phyloP scores from a whole-genome alignment of 2,888 invertebrate genomes.

The Linnaemya tessellans region DNA sequence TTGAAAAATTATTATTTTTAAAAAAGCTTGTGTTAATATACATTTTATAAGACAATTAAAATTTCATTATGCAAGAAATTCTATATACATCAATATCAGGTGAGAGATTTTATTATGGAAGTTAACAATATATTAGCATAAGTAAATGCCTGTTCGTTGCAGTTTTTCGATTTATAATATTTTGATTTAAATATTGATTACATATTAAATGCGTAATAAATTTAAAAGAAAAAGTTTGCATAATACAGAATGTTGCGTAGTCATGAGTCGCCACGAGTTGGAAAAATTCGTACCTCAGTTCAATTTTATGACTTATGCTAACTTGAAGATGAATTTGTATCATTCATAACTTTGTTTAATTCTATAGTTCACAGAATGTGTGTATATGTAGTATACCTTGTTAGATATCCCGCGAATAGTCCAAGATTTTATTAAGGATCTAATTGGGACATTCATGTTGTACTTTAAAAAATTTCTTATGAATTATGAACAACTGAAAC shows the following conservation, averaged over 20 bases:
- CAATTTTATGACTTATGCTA: too few relatives aligned
- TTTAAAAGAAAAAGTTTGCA: too few relatives aligned
- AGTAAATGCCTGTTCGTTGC: neutral
- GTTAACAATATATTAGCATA: neutral
- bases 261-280: too few relatives aligned
- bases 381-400: conserved; percentile 24
- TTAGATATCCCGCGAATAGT: neutral
- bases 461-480: conserved; percentile 40
- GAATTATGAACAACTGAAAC: conserved; percentile 42
- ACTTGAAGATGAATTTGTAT: too few relatives aligned
- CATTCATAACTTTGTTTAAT: neutral
- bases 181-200: too few relatives aligned
- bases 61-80: neutral
- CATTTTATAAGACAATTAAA: neutral
- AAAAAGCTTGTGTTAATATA: too few relatives aligned
- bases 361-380: conserved; percentile 16
- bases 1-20: conserved; percentile 33
- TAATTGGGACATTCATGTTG: neutral
- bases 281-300: too few relatives aligned
- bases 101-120: neutral
- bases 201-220: too few relatives aligned
- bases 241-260: too few relatives aligned
- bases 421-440: neutral
- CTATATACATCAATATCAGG: neutral
- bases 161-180: too few relatives aligned